A percentile compares a stretch with the other conserved stretches of the same genome.
Conservation (phyloP, 2,888 invertebrate species). For the Macroteleia sp. region DNA sequence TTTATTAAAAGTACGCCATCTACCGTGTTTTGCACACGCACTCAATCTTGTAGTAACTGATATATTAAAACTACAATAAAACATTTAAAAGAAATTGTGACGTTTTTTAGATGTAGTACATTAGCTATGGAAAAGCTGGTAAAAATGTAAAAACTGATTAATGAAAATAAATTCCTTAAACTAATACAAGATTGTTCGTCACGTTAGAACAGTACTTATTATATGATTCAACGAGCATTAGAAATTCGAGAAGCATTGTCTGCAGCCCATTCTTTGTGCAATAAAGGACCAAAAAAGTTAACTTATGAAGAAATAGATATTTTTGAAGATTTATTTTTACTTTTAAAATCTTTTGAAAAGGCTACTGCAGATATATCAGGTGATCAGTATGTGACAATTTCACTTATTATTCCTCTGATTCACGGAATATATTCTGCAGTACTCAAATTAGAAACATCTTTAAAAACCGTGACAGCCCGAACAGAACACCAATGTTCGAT, state of each 20-base stretch:
- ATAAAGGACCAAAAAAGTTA: slow-evolving; percentile 7
- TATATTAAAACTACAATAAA: not conserved
- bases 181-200: slow-evolving; percentile 5
- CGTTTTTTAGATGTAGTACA: no score
- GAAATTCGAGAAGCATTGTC: not conserved
- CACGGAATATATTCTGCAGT: slow-evolving; percentile 13
- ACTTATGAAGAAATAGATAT: not conserved
- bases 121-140: no score
- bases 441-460: not conserved
- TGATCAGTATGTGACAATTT: slow-evolving; percentile 8
- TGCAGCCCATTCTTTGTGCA: slow-evolving; percentile 2
- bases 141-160: slow-evolving; percentile 23
- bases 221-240: not conserved
- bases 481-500: no score
- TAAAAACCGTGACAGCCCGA: not conserved
- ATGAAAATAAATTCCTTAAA: not conserved
- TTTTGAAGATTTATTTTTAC: slow-evolving; percentile 1
- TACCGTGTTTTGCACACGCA: slow-evolving; percentile 15
- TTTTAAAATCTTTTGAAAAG: slow-evolving; percentile 16
- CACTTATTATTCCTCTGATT: slow-evolving; percentile 15
- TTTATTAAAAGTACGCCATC: slow-evolving; percentile 9
- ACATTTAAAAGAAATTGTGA: not conserved
- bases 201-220: not conserved
- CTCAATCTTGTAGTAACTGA: slow-evolving; percentile 3
- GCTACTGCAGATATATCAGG: slow-evolving; percentile 12